Percentiles rank a stretch among this genome's conserved stretches.
Evolutionary conservation across 2,797 vertebrate genomes (phyloP).

Genomic region (Glyptemys insculpta): DNA sequence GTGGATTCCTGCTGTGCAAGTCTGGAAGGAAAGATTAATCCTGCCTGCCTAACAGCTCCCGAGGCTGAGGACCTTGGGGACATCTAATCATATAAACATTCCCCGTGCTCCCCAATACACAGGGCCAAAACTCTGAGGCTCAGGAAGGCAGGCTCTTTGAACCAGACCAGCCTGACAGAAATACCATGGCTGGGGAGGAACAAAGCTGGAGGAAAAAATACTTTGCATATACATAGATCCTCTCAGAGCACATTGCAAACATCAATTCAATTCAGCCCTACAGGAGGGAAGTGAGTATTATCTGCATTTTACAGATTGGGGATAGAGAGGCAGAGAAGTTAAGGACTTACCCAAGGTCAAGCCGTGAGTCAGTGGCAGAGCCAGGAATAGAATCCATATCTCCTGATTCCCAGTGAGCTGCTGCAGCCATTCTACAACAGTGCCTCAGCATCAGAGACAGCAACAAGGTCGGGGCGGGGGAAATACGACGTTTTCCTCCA

Average conservation of each 20-base stretch:
- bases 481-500: neutral
- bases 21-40: neutral
- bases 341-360: accelerated
- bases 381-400: neutral
- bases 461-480: neutral
- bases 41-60: accelerated
- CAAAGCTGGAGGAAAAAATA: neutral
- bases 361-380: neutral
- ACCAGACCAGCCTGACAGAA: neutral
- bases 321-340: neutral
- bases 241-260: neutral
- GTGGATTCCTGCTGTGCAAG: accelerated
- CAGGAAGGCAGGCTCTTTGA: neutral
- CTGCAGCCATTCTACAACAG: neutral
- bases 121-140: neutral
- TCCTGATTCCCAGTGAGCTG: neutral
- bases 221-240: neutral
- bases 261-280: neutral
- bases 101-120: accelerated
- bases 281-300: neutral
- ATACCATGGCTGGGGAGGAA: accelerated
- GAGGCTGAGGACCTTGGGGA: neutral
- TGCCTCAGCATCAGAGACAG: neutral
- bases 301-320: neutral
- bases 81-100: neutral